Evolutionary conservation across 2,797 vertebrate species (phyloP).

Genomic region (Sylvilagus floridanus): DNA sequence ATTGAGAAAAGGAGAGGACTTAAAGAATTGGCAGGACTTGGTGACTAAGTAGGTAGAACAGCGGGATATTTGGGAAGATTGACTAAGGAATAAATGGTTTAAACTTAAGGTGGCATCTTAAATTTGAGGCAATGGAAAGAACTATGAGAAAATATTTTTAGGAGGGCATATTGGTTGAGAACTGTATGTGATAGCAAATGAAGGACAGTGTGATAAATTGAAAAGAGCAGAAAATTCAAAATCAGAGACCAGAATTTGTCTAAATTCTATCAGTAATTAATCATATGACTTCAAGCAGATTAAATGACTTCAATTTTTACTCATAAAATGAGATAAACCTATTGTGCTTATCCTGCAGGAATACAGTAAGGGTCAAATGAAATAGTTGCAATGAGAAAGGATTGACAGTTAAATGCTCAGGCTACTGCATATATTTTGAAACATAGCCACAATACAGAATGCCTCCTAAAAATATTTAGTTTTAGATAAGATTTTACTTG

Average conservation of each 20-base stretch:
- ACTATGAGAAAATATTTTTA: background rate
- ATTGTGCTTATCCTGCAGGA: background rate
- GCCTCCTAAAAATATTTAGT: background rate
- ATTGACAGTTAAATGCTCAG: background rate
- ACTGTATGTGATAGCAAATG: background rate
- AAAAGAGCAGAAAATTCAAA: background rate
- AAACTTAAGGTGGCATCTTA: background rate
- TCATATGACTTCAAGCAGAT: background rate
- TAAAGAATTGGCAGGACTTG: background rate
- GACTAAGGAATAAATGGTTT: background rate
- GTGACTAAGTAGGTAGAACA: background rate
- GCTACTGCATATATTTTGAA: constrained; percentile 4
- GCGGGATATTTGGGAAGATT: background rate
- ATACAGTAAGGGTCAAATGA: no score
- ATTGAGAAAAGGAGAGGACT: background rate
- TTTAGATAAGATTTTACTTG: background rate
- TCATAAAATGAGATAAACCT: background rate
- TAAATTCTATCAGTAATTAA: background rate
- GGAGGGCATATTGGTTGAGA: background rate
- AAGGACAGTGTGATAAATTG: background rate
- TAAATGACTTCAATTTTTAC: background rate
- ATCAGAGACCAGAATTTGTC: background rate
- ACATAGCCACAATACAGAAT: background rate
- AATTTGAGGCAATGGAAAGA: background rate
- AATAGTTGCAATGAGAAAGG: no score